Evolutionary conservation across 2,797 vertebrate species (phyloP).

Genomic region (Halcyon badia): DNA sequence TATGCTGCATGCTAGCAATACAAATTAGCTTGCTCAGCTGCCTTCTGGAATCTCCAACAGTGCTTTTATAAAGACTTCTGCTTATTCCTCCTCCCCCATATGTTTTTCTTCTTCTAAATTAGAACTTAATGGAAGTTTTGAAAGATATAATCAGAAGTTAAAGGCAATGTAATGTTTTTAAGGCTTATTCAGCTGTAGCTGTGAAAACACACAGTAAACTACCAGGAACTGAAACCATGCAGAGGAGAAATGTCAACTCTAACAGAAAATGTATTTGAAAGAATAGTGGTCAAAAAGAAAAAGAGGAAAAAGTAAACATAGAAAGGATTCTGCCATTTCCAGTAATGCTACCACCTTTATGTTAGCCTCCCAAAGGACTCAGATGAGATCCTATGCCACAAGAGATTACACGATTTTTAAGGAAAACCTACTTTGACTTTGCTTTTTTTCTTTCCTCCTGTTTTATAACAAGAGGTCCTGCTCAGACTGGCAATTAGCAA

Average conservation of each 20-base stretch:
- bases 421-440: neutral
- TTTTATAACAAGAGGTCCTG: neutral
- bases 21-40: neutral
- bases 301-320: neutral
- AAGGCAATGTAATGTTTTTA: neutral
- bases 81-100: neutral
- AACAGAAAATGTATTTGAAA: slow-evolving; percentile 8
- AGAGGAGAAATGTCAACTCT: slow-evolving; percentile 19
- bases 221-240: slow-evolving; percentile 28
- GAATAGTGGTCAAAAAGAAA: neutral
- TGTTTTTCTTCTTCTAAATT: slow-evolving; percentile 13
- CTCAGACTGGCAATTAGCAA: neutral
- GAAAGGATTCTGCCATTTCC: neutral
- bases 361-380: neutral
- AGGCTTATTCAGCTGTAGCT: slow-evolving; percentile 48
- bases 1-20: neutral
- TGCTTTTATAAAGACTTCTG: neutral
- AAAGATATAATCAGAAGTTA: slow-evolving; percentile 25
- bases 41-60: slow-evolving; percentile 14
- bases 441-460: neutral
- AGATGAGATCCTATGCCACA: neutral
- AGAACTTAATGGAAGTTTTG: slow-evolving; percentile 25
- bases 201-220: slow-evolving; percentile 32
- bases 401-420: neutral
- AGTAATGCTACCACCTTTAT: neutral